Percentiles rank a stretch among this genome's conserved stretches.
These are phyloP conservation scores for Micrasema longulum DNA, from an alignment of 1,140 invertebrate species.

Conservation along the genomic window DNA sequence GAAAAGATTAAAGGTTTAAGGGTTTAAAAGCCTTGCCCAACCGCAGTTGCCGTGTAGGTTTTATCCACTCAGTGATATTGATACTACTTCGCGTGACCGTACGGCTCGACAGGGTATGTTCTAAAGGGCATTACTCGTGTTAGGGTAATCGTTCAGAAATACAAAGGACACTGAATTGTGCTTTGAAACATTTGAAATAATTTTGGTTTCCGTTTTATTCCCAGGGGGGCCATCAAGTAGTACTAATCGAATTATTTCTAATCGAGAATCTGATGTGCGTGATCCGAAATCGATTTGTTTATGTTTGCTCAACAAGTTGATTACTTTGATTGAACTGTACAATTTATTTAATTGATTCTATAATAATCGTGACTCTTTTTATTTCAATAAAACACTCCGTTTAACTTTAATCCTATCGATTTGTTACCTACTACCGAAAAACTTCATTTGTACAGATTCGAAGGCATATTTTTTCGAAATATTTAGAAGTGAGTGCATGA, in stretches of 20 bases:
- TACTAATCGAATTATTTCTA: constrained; percentile 26
- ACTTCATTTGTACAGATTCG: too few species aligned
- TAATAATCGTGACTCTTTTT: too few species aligned
- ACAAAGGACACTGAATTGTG: constrained; percentile 7
- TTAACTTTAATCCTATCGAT: too few species aligned
- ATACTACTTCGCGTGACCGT: constrained; percentile 42
- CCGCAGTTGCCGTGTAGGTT: constrained; percentile 27
- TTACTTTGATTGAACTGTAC: constrained; percentile 27
- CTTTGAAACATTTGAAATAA: constrained; percentile 19
- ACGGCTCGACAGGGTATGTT: constrained; percentile 16
- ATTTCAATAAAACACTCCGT: too few species aligned
- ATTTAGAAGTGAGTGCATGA: too few species aligned
- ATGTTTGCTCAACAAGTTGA: constrained; percentile 13
- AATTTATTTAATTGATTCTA: constrained; percentile 12
- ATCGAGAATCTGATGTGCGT: constrained; percentile 23
- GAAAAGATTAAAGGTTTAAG: constrained; percentile 38
- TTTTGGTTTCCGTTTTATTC: constrained; percentile 7
- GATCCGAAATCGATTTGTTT: constrained; percentile 23
- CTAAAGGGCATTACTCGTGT: constrained; percentile 47
- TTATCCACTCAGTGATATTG: constrained; percentile 47
- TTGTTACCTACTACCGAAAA: too few species aligned
- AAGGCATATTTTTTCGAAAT: too few species aligned
- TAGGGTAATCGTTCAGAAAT: constrained; percentile 49
- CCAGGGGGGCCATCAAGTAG: not conserved
- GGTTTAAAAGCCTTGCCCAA: constrained; percentile 24